These are phyloP conservation scores for Corynorhinus townsendii DNA, from an alignment of 2,113 vertebrate species.

Conservation along the genomic window DNA sequence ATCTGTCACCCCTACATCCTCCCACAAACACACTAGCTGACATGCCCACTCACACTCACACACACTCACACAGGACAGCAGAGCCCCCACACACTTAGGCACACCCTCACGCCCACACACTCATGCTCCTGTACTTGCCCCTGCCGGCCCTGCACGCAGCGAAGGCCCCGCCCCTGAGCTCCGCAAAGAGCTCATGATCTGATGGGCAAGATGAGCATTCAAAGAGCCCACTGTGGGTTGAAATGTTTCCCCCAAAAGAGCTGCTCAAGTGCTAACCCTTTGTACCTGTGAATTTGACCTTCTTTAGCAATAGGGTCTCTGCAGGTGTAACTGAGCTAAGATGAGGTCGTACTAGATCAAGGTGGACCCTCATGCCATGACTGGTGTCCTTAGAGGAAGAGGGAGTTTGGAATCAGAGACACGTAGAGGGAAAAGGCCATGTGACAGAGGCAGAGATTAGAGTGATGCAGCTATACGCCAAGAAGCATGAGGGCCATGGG, in stretches of 20 bases:
- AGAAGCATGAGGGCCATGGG: neutral
- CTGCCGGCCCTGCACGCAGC: neutral
- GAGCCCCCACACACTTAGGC: neutral
- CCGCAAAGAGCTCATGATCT: neutral
- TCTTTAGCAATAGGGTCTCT: neutral
- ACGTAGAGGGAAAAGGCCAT: accelerated
- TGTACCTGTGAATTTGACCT: neutral
- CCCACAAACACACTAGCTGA: neutral
- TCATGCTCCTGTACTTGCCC: accelerated
- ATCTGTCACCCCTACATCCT: no score
- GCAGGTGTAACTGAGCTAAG: neutral
- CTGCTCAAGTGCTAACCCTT: neutral
- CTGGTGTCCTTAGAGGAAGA: neutral
- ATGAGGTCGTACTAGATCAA: neutral
- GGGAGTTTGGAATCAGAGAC: neutral
- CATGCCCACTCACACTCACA: no score
- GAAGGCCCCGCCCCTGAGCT: neutral
- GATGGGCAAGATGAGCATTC: neutral
- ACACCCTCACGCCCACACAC: neutral
- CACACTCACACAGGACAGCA: neutral
- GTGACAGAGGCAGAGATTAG: neutral
- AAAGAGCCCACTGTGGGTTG: neutral
- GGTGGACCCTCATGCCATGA: neutral
- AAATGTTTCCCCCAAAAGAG: neutral
- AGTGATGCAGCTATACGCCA: neutral